Percentiles rank a stretch among this genome's conserved stretches.
Evolutionary conservation across 2,113 vertebrate species (phyloP).

Genomic region (Clarias batrachus): DNA sequence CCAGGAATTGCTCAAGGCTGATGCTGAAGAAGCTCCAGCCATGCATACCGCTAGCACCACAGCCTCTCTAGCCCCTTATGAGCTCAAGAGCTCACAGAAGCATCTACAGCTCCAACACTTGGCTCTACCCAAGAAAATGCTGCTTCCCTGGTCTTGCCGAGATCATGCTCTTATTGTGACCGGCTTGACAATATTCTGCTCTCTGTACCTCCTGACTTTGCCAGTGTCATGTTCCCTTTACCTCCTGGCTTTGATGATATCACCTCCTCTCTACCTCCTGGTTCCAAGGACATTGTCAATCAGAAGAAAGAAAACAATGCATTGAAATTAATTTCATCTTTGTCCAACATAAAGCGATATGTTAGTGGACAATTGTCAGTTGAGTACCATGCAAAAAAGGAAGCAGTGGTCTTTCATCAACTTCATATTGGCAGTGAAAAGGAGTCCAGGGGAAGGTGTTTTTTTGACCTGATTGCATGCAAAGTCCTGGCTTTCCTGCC

Average conservation of each 20-base stretch:
- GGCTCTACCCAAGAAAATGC: background rate
- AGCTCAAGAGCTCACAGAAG: background rate
- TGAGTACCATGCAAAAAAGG: slow-evolving; percentile 69
- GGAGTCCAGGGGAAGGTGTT: slow-evolving; percentile 43
- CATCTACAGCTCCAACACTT: background rate
- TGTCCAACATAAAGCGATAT: slow-evolving; percentile 70
- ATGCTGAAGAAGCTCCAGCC: background rate
- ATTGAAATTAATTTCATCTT: slow-evolving; percentile 69
- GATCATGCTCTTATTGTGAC: background rate
- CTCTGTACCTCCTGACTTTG: background rate
- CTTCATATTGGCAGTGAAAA: slow-evolving; percentile 50
- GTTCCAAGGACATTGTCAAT: background rate
- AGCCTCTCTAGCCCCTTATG: background rate
- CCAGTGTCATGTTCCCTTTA: background rate
- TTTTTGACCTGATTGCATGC: slow-evolving; percentile 65
- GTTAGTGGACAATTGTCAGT: slow-evolving; percentile 62
- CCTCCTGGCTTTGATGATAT: background rate
- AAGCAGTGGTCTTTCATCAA: slow-evolving; percentile 58
- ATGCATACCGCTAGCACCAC: no score
- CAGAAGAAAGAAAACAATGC: slow-evolving; percentile 55
- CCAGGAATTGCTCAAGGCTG: background rate
- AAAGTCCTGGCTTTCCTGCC: slow-evolving; percentile 61
- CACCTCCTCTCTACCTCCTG: background rate
- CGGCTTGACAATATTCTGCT: background rate
- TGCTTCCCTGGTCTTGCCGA: background rate